A percentile compares a stretch with the other conserved stretches of the same genome.
These are phyloP conservation scores for Apostichopus japonicus DNA, from an alignment of 35 echinoderm and acorn worm genomes.

Conservation along the genomic window DNA sequence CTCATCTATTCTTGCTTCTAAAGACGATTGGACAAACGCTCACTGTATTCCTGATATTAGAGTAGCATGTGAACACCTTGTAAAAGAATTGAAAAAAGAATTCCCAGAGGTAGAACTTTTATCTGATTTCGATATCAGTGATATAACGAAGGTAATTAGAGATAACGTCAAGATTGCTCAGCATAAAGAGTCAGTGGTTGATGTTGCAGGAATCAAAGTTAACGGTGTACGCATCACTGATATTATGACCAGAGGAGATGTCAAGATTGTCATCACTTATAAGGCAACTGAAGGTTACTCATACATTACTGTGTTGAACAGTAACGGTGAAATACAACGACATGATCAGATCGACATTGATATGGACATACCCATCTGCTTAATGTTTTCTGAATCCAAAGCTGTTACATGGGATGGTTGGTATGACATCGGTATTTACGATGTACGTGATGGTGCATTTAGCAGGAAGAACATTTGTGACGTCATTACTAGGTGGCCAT, in stretches of 20 bases:
- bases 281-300: neutral
- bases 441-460: too few relatives aligned
- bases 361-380: neutral
- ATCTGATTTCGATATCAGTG: too few relatives aligned
- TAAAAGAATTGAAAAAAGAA: too few relatives aligned
- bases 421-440: too few relatives aligned
- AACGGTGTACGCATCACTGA: neutral
- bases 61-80: too few relatives aligned
- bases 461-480: too few relatives aligned
- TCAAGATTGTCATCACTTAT: neutral
- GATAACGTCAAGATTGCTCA: neutral
- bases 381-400: neutral
- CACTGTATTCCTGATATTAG: too few relatives aligned
- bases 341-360: neutral
- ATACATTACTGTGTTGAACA: neutral
- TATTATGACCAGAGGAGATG: neutral
- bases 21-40: too few relatives aligned
- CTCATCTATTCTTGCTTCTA: too few relatives aligned
- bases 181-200: neutral
- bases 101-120: too few relatives aligned
- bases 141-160: neutral
- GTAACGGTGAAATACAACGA: neutral
- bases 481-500: too few relatives aligned
- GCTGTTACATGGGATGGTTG: too few relatives aligned
- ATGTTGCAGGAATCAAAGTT: neutral